Base-by-base conservation (phyloP, 2,888 invertebrate species). In the Poecilus cupreus region DNA sequence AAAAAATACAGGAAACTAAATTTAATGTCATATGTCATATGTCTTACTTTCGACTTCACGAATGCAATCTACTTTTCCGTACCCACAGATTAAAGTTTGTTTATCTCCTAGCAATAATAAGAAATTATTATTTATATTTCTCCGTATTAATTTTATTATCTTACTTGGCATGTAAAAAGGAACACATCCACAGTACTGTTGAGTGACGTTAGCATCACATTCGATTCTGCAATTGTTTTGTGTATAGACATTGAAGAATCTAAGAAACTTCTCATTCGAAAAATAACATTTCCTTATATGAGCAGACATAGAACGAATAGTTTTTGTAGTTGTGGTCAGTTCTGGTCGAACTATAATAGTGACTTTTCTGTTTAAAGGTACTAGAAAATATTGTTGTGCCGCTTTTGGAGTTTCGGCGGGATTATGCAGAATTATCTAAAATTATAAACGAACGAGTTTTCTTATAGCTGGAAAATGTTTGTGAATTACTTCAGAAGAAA, bases 391-490 rank as follows among this genome's bases (percentile, higher is more conserved):
- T 60, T 84, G 83, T 54, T 84, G 83, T 5, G 43, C 26, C n/a
- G 74, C 20, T 64, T 83, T 82, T 3, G 88, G 87, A n/a, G 85
- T 77, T 82, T 87, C 87, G 1, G 85, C 84, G 5, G 88, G 87
- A 81, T 85, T 86, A 82, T 88, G 87, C 0, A 88, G 49, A 18
- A 86, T 82, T 2, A 87, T 82, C 88, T 88, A 81, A 74, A 74
- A 74, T 24, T 46, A 54, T 46, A 13, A 46, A 46, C 8, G 3
- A 46, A 1, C 13, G 3, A 46, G 8, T 46, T 13, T n/a, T n/a
- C n/a, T n/a, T n/a, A n/a, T n/a, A n/a, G n/a, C n/a, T n/a, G n/a
- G n/a, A n/a, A n/a, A n/a, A n/a, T n/a, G n/a, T n/a, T n/a, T n/a
- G n/a, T n/a, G n/a, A n/a, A n/a, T n/a, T n/a, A n/a, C n/a, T n/a